Evolutionary conservation across 2,797 vertebrate species (phyloP).

Genomic region (Karalla daura): DNA sequence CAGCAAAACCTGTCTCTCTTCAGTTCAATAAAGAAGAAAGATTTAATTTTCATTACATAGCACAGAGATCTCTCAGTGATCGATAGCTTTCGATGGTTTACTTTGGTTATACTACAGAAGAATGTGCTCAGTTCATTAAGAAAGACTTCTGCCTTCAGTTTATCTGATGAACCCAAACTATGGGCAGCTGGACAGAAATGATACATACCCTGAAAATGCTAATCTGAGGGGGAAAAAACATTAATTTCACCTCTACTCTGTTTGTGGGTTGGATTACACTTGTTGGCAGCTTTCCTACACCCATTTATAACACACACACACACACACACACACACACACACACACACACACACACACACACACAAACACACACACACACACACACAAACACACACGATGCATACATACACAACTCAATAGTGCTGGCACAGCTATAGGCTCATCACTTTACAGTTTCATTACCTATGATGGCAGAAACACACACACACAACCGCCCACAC

Average conservation of each 20-base stretch:
- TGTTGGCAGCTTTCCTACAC: neutral
- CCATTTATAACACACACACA: neutral
- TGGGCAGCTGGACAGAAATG: neutral
- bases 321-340: too few species aligned
- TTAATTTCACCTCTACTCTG: neutral
- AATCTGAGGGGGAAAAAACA: neutral
- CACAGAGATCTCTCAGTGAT: neutral
- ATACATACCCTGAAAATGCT: neutral
- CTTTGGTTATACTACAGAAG: neutral
- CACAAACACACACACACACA: neutral
- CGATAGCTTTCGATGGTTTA: neutral
- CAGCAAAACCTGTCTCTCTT: too few species aligned
- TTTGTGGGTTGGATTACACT: neutral
- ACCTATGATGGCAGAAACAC: slow-evolving; percentile 24
- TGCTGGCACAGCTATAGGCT: slow-evolving; percentile 38
- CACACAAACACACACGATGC: neutral
- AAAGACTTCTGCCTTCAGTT: neutral
- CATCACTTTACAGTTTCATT: slow-evolving; percentile 57
- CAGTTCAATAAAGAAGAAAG: neutral
- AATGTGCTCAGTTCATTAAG: neutral
- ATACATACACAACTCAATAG: slow-evolving; percentile 28
- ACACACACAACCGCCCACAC: slow-evolving; percentile 2
- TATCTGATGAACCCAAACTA: neutral
- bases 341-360: neutral
- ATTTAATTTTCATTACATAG: neutral